A percentile compares a stretch with the other conserved stretches of the same genome.
Conservation (phyloP, 2,888 invertebrate species). For the Pheosia tremula region DNA sequence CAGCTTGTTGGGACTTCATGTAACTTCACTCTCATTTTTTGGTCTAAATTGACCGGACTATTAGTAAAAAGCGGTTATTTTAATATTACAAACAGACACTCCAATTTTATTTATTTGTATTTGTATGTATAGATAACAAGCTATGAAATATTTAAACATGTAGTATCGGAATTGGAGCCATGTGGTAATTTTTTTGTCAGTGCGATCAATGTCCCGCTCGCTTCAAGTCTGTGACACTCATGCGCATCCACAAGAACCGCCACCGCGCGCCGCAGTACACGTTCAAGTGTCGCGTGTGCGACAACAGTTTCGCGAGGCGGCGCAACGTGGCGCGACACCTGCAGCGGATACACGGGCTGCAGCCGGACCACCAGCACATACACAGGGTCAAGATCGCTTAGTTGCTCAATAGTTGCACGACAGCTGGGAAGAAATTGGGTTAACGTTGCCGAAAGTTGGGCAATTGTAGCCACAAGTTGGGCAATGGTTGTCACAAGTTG, state of each 20-base stretch:
- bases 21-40: too few relatives aligned
- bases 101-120: too few relatives aligned
- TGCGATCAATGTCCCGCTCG: constrained; percentile 66
- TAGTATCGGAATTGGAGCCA: too few relatives aligned
- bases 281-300: constrained; percentile 57
- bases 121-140: too few relatives aligned
- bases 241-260: constrained; percentile 66
- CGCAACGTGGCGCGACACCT: constrained; percentile 69
- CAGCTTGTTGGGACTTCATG: too few relatives aligned
- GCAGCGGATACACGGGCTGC: constrained; percentile 57
- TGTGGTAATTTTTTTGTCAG: constrained; percentile 37
- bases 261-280: constrained; percentile 63
- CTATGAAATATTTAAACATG: too few relatives aligned
- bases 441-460: neutral
- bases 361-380: constrained; percentile 52
- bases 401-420: neutral
- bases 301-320: constrained; percentile 63
- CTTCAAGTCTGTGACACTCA: constrained; percentile 69
- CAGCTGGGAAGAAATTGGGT: neutral
- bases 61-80: too few relatives aligned
- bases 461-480: neutral
- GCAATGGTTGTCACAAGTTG: neutral
- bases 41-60: too few relatives aligned
- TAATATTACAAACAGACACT: too few relatives aligned
- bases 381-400: constrained; percentile 46